These are phyloP conservation scores for Lates japonicus DNA, from an alignment of 2,797 vertebrate species.

Conservation along the genomic window DNA sequence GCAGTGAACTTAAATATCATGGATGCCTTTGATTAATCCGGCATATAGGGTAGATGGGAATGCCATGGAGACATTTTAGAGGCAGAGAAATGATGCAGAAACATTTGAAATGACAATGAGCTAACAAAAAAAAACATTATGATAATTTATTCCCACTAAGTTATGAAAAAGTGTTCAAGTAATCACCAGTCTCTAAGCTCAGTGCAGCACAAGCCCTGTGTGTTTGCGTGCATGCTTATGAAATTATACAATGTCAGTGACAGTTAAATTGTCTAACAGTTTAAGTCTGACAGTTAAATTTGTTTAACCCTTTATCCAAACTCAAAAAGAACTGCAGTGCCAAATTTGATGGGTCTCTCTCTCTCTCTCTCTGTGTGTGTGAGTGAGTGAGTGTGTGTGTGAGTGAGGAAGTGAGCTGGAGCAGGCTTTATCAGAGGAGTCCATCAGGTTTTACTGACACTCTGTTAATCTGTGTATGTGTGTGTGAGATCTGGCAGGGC, in stretches of 20 bases:
- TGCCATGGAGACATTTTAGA: constrained; percentile 40
- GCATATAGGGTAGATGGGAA: constrained; percentile 23
- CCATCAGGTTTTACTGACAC: constrained; percentile 43
- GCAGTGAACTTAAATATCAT: constrained; percentile 43
- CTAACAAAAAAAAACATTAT: constrained; percentile 40
- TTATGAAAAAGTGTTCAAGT: constrained; percentile 46
- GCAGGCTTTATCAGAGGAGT: constrained; percentile 31
- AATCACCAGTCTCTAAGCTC: constrained; percentile 42
- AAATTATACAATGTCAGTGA: constrained; percentile 24
- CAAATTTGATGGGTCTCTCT: constrained; percentile 5
- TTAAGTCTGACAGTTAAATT: constrained; percentile 44
- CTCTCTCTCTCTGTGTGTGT: constrained; percentile 2
- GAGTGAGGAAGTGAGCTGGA: background rate
- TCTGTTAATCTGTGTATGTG: constrained; percentile 43
- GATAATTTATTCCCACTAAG: constrained; percentile 62
- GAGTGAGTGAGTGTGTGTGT: background rate
- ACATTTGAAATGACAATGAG: constrained; percentile 61
- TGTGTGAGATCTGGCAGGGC: constrained; percentile 38
- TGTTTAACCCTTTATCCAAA: constrained; percentile 36
- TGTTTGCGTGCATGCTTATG: constrained; percentile 12
- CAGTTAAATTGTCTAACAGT: constrained; percentile 36
- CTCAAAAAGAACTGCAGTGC: background rate
- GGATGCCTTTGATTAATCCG: constrained; percentile 53
- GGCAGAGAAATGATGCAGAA: constrained; percentile 40
- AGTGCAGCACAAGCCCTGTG: background rate